Evolutionary conservation across 2,113 vertebrate genomes (phyloP), one percentile per base, ranked within the genome.

Genomic region (Psophia crepitans): DNA sequence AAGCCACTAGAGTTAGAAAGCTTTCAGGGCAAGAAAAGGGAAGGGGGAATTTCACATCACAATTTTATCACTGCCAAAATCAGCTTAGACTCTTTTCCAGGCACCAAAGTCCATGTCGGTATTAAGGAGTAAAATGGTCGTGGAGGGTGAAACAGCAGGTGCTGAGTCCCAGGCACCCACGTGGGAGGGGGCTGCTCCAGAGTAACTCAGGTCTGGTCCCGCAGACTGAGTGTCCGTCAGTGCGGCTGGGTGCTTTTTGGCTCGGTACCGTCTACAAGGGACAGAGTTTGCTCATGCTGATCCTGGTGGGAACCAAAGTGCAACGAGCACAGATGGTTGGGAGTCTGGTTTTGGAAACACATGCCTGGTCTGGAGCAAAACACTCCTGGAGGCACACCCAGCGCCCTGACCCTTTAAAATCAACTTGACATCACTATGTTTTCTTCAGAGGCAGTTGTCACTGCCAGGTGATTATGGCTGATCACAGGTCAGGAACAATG

Each of bases 401-500:
- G 17, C 0, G 3, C 11, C 30, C 30, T 33, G 28, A 11, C 37
- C 44, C 37, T 92, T 90, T 79, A 85, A 93, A 84, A 68, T 39
- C 28, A 68, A 8, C 39, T 74, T 74, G 63, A 65, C 3, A 4
- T 87, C 17, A 43, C 84, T 49, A 28, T 1, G 5, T 91, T 95
- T 94, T 77, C 69, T 83, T 49, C 65, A 71, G 85, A 49, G 18
- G 44, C 71, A 69, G 24, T 79, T 90, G 26, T 48, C 33, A 41
- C 16, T 57, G 63, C 60, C 48, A 77, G 18, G 37, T 81, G 81
- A 14, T 41, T 87, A 19, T 44, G 20, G 32, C 26, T 91, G 39
- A 81, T 78, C 54, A 74, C 17, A 80, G 64, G 24, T 54, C 83
- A 83, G 63, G 74, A 95, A 97, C 80, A 95, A 94, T 61, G 73